Percentiles rank a stretch among this genome's conserved stretches.
Evolutionary conservation across 2,113 vertebrate species (phyloP).

Genomic region (Todiramphus chloris): DNA sequence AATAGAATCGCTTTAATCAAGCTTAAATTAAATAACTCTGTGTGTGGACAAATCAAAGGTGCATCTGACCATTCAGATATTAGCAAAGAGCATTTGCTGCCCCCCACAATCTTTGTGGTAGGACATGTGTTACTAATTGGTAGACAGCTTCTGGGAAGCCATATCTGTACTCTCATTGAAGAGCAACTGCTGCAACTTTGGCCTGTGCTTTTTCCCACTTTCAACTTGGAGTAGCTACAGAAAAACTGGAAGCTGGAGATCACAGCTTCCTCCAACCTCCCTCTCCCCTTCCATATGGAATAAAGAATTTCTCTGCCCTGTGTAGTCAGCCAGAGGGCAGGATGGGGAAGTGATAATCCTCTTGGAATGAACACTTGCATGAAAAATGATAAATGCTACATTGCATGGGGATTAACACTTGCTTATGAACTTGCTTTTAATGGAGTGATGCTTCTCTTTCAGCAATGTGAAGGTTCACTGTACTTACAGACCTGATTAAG

Average conservation of each 20-base stretch:
- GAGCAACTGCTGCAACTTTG: background rate
- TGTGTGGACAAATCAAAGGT: background rate
- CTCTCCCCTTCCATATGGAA: slow-evolving; percentile 47
- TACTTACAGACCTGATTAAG: slow-evolving; percentile 24
- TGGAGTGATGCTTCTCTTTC: slow-evolving; percentile 46
- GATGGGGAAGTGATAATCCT: slow-evolving; percentile 64
- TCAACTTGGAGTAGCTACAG: slow-evolving; percentile 10
- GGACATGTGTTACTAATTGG: background rate
- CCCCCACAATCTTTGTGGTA: background rate
- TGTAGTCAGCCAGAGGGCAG: slow-evolving; percentile 54
- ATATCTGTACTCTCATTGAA: background rate
- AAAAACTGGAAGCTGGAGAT: slow-evolving; percentile 35
- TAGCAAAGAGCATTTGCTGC: background rate
- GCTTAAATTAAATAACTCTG: background rate
- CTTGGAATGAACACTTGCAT: slow-evolving; percentile 45
- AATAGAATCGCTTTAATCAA: background rate
- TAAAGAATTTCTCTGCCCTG: slow-evolving; percentile 46
- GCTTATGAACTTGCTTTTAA: slow-evolving; percentile 41
- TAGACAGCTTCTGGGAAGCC: background rate
- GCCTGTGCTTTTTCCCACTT: slow-evolving; percentile 7
- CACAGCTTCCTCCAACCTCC: slow-evolving; percentile 28
- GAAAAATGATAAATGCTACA: slow-evolving; percentile 57
- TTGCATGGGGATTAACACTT: slow-evolving; percentile 56
- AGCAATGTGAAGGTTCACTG: slow-evolving; percentile 9
- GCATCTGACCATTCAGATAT: background rate